Evolutionary conservation across 2,113 vertebrate genomes (phyloP).

Genomic region (Hydropotes inermis): DNA sequence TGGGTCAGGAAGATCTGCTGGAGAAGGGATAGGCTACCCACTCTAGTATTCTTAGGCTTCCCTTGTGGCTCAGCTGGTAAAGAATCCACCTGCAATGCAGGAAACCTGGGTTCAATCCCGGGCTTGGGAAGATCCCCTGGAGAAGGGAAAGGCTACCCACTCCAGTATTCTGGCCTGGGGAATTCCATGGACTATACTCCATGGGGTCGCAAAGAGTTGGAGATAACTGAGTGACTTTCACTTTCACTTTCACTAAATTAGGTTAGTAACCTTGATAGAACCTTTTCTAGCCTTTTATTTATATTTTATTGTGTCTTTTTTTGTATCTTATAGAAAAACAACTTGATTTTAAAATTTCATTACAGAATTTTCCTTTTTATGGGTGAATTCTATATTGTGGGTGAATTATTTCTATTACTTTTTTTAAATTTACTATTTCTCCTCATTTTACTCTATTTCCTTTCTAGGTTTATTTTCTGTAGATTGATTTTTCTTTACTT

Average conservation of each 20-base stretch:
- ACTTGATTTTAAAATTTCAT: not conserved
- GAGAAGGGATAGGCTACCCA: not conserved
- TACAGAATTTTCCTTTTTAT: not conserved
- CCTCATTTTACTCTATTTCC: not conserved
- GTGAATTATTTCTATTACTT: not conserved
- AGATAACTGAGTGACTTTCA: not conserved
- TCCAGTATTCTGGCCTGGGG: not conserved
- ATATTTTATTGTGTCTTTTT: not conserved
- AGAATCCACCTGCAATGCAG: not conserved
- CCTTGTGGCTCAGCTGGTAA: not conserved
- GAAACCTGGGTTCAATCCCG: rapidly evolving
- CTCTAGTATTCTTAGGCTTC: not conserved
- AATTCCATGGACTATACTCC: too few relatives aligned
- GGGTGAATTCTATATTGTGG: not conserved
- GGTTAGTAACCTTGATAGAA: not conserved
- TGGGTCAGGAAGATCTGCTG: not conserved
- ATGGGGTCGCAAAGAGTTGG: not conserved
- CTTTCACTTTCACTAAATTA: not conserved
- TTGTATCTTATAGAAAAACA: not conserved
- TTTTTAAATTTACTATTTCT: not conserved
- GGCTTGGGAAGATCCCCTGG: not conserved
- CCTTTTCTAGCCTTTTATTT: not conserved
- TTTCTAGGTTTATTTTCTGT: not conserved
- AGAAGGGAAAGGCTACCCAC: not conserved
- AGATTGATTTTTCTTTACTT: not conserved